phyloP scores from a whole-genome alignment of 2,113 vertebrate species.

The Tragelaphus strepsiceros region DNA sequence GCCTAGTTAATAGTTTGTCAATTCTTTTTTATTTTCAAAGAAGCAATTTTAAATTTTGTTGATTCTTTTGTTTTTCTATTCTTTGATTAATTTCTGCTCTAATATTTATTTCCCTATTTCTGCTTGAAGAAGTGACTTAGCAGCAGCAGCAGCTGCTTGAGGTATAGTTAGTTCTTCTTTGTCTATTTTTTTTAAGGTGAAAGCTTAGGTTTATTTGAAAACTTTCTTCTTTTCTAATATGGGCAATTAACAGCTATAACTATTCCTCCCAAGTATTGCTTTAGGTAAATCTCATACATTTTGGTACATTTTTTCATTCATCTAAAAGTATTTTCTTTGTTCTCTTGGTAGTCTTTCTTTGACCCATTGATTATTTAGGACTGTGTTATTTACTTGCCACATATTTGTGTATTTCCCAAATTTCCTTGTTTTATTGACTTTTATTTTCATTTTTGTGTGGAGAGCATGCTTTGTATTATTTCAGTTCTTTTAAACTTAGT shows the following conservation, averaged over 20 bases:
- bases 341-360: background rate
- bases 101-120: background rate
- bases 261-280: background rate
- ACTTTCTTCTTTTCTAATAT: background rate
- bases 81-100: background rate
- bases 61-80: background rate
- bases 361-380: background rate
- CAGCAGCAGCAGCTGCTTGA: background rate
- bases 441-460: conserved; percentile 8
- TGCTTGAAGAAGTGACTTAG: background rate
- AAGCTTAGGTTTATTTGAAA: background rate
- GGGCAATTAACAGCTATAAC: background rate
- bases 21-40: conserved; percentile 1
- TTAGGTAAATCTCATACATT: background rate
- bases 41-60: background rate
- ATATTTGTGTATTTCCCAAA: background rate
- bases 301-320: background rate
- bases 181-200: background rate
- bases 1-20: background rate
- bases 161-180: background rate
- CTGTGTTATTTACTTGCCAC: background rate
- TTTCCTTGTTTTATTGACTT: conserved; percentile 15
- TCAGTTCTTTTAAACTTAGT: background rate
- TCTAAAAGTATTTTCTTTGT: background rate
- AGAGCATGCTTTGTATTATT: conserved; percentile 3